phyloP scores from a whole-genome alignment of 2,113 vertebrate species.

The Thunnus thynnus region DNA sequence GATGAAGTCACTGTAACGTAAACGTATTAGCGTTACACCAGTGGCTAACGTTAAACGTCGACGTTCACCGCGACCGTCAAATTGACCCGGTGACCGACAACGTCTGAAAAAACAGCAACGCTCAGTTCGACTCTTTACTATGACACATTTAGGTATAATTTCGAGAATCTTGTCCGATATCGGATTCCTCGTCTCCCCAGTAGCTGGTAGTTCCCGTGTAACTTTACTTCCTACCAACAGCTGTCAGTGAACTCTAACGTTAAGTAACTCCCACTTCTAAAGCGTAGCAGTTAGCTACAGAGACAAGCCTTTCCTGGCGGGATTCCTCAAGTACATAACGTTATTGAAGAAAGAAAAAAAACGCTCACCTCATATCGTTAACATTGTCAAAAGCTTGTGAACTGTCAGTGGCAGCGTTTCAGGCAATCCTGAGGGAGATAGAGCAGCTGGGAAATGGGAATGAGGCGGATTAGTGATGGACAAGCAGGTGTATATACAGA shows the following conservation, averaged over 20 bases:
- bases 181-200: neutral
- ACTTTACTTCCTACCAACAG: neutral
- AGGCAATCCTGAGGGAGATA: constrained; percentile 23
- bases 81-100: too few species aligned
- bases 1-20: neutral
- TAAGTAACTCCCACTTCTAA: neutral
- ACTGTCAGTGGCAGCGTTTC: constrained; percentile 3
- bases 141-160: neutral
- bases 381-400: constrained; percentile 20
- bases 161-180: constrained; percentile 12
- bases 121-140: neutral
- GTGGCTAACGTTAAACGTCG: neutral
- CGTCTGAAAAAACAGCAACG: neutral
- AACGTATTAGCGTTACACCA: too few species aligned
- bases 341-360: neutral
- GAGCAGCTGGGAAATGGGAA: constrained; percentile 63
- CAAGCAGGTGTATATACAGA: constrained; percentile 4
- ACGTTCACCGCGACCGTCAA: too few species aligned
- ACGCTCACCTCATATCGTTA: constrained; percentile 58
- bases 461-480: constrained; percentile 75
- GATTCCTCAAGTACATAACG: neutral
- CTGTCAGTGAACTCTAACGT: constrained; percentile 17
- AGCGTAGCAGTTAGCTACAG: neutral
- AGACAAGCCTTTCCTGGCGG: neutral
- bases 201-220: neutral